Percentiles rank a stretch among this genome's conserved stretches.
Conservation (phyloP, 2,113 vertebrate species). For the Syngnathoides biaculeatus region DNA sequence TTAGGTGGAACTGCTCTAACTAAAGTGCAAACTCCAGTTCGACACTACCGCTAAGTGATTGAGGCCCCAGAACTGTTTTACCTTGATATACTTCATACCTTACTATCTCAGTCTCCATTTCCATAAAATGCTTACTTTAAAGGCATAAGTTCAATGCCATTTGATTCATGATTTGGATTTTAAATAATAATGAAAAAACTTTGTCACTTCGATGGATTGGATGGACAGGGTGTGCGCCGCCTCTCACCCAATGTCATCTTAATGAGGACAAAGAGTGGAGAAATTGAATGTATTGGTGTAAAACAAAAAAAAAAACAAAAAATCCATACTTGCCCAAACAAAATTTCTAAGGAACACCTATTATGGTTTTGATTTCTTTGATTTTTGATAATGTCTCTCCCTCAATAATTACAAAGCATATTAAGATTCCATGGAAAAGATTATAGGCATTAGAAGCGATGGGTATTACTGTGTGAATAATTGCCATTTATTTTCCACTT, state of each 20-base stretch:
- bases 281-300: not conserved
- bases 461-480: no score
- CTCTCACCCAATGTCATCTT: no score
- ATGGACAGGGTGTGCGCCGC: not conserved
- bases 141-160: constrained; percentile 34
- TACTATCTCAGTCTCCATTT: constrained; percentile 14
- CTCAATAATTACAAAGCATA: no score
- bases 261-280: not conserved
- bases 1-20: constrained; percentile 4
- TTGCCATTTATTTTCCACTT: no score
- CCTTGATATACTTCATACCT: not conserved
- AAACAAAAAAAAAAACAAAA: no score
- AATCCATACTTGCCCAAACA: no score
- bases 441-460: no score
- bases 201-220: constrained; percentile 45
- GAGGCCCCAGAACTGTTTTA: not conserved
- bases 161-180: constrained; percentile 48
- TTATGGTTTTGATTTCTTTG: no score
- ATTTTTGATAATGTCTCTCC: no score
- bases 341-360: no score
- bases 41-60: not conserved
- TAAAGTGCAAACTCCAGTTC: not conserved
- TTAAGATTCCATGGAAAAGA: no score
- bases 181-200: constrained; percentile 57
- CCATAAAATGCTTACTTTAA: constrained; percentile 10